phyloP scores from a whole-genome alignment of 2,888 invertebrate genomes.

The Bedellia somnulentella region DNA sequence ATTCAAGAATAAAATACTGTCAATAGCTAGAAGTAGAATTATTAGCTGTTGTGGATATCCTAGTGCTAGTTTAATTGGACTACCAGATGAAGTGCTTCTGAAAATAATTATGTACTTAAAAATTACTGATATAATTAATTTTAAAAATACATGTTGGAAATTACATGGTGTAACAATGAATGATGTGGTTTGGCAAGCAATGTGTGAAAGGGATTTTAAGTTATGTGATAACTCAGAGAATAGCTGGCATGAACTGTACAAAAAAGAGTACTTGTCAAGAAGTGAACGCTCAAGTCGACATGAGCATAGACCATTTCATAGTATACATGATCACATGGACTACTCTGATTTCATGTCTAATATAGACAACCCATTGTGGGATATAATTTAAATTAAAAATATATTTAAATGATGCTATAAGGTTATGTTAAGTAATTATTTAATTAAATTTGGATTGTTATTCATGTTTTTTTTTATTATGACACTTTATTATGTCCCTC shows the following conservation, averaged over 20 bases:
- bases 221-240: conserved; percentile 12
- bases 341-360: conserved; percentile 33
- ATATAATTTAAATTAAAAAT: conserved; percentile 14
- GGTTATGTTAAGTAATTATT: too few relatives aligned
- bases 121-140: conserved; percentile 23
- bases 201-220: conserved; percentile 32
- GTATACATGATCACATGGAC: conserved; percentile 34
- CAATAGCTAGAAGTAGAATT: conserved; percentile 58
- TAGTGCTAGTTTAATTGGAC: conserved; percentile 42
- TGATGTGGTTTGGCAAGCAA: conserved; percentile 33
- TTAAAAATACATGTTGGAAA: conserved; percentile 28
- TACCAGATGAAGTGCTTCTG: conserved; percentile 40
- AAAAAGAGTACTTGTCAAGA: conserved; percentile 17
- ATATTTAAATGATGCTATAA: background rate
- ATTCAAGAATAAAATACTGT: conserved; percentile 55
- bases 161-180: conserved; percentile 23
- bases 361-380: conserved; percentile 41
- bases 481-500: conserved; percentile 3
- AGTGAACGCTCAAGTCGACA: conserved; percentile 13
- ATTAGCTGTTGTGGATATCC: conserved; percentile 42
- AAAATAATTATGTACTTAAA: conserved; percentile 28
- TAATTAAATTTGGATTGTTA: background rate
- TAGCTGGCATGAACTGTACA: conserved; percentile 31
- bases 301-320: conserved; percentile 15
- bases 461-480: conserved; percentile 1